Conservation (phyloP, 1,140 invertebrate genomes). For the Eumaeus atala region DNA sequence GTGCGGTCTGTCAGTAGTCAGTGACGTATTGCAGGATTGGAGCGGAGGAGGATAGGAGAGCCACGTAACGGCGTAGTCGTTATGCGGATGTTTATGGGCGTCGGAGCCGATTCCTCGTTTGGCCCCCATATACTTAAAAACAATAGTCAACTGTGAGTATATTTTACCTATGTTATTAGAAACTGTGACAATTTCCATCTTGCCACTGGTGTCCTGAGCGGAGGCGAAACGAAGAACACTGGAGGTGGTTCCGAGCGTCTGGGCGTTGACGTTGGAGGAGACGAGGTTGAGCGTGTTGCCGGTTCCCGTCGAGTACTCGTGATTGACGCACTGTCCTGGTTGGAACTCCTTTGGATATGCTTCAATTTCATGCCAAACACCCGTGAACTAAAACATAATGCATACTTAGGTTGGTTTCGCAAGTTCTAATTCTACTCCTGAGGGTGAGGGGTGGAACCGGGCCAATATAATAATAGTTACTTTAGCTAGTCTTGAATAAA, state of each 20-base stretch:
- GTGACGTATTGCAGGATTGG: no score
- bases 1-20: no score
- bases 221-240: slow-evolving; percentile 28
- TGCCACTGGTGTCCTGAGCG: slow-evolving; percentile 31
- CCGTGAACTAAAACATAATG: slow-evolving; percentile 40
- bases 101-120: no score
- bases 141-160: background rate
- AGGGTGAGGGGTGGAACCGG: no score
- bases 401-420: no score
- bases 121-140: no score
- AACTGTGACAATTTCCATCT: slow-evolving; percentile 24
- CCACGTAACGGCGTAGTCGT: no score
- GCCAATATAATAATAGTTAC: no score
- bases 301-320: slow-evolving; percentile 28
- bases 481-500: no score
- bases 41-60: no score
- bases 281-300: slow-evolving; percentile 27
- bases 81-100: no score
- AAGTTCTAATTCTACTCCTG: no score
- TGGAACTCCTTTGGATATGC: slow-evolving; percentile 47
- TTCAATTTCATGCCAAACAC: slow-evolving; percentile 46
- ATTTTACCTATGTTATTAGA: slow-evolving; percentile 25
- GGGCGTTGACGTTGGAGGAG: slow-evolving; percentile 31
- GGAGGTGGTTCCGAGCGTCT: slow-evolving; percentile 22
- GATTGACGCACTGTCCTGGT: slow-evolving; percentile 45